Evolutionary conservation across 2,888 invertebrate species (phyloP), one percentile per base, ranked within the genome.

Genomic region (Coleophora deauratella): DNA sequence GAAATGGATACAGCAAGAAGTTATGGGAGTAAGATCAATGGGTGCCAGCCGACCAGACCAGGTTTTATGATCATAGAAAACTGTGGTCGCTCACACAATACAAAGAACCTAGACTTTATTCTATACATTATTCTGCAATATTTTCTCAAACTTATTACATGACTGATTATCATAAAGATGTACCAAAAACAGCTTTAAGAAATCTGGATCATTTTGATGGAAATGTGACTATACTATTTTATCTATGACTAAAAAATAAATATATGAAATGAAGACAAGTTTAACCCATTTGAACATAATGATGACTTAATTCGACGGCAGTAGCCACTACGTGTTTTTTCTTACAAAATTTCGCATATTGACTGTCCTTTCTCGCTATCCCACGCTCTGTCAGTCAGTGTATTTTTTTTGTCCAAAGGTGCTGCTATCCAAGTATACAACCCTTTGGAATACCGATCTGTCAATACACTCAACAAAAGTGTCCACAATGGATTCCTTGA

Each of bases 321-420:
- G n/a, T n/a, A n/a, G n/a, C n/a, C n/a, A n/a, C n/a, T n/a, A n/a
- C n/a, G n/a, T n/a, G n/a, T n/a, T n/a, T n/a, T n/a, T n/a, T n/a
- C 10, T 12, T n/a, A 10, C 11, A 9, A 13, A 9, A 27, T 11
- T 30, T 34, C 11, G 31, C 37, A 45, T 44, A 45, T 48, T 50
- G 50, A 44, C 37, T 40, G 38, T 42, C 38, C 38, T 34, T 10
- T 35, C 13, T 40, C 10, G 41, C 33, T 44, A 49, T 82, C 85
- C 78, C 84, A 85, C 84, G 85, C 82, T 82, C n/a, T n/a, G n/a
- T n/a, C n/a, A n/a, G 81, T 81, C 81, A 61, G 47, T 11, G 32
- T 9, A 40, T 40, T 43, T 49, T 50, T 50, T 61, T 70, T 74
- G 77, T 73, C 53, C 44, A 62, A 73, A 77, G 75, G 73, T 80